These are phyloP conservation scores for Hesperia comma DNA, from an alignment of 2,888 invertebrate species.

Conservation along the genomic window DNA sequence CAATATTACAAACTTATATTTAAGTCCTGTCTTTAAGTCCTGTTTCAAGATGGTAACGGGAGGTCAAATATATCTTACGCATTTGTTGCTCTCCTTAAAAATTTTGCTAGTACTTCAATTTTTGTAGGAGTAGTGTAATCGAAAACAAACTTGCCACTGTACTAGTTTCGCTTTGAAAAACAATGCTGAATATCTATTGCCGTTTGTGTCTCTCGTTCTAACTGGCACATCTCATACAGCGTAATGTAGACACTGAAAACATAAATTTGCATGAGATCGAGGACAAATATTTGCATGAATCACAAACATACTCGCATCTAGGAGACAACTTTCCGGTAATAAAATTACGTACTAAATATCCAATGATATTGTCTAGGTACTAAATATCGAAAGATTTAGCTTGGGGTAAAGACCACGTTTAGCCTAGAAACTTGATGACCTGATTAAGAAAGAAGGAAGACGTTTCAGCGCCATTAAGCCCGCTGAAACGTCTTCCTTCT, in stretches of 20 bases:
- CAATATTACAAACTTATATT: no score
- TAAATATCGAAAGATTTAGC: background rate
- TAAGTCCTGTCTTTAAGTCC: no score
- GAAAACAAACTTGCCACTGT: no score
- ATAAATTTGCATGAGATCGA: constrained; percentile 24
- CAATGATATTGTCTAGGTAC: no score
- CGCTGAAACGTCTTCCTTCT: no score
- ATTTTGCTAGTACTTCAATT: no score
- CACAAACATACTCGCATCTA: constrained; percentile 10
- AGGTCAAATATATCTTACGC: no score
- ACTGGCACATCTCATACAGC: constrained; percentile 6
- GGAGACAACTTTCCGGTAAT: background rate
- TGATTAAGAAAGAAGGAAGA: no score
- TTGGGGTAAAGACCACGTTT: background rate
- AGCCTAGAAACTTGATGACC: background rate
- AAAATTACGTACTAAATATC: background rate
- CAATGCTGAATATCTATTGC: constrained; percentile 20
- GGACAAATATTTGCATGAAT: constrained; percentile 23
- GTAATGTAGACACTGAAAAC: constrained; percentile 8
- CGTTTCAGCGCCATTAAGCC: no score
- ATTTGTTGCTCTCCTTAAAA: no score
- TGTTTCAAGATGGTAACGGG: no score
- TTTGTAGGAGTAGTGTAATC: no score
- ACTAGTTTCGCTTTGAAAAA: background rate
- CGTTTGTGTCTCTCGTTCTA: background rate